A percentile compares a stretch with the other conserved stretches of the same genome.
These are phyloP conservation scores for Augochlorella aurata DNA, from an alignment of 2,888 invertebrate species.

Conservation along the genomic window DNA sequence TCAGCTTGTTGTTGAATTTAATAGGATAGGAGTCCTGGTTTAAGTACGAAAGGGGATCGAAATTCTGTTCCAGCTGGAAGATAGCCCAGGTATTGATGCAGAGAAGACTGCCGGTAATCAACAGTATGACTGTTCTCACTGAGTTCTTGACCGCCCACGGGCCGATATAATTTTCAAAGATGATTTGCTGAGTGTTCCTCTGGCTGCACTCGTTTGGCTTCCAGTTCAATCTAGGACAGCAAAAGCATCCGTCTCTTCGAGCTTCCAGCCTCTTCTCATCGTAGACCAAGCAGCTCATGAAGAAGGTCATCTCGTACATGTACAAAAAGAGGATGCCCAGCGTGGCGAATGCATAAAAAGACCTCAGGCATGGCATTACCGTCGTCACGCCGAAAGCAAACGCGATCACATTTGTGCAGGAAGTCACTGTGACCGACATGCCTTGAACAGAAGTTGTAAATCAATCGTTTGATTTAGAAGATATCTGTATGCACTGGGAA, in stretches of 20 bases:
- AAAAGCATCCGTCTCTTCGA: constrained; percentile 78
- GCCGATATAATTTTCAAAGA: constrained; percentile 80
- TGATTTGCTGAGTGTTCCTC: constrained; percentile 76
- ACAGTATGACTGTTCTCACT: constrained; percentile 78
- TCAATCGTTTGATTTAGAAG: background rate
- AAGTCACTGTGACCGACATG: constrained; percentile 83
- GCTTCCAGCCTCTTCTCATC: constrained; percentile 80
- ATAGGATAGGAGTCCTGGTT: constrained; percentile 80
- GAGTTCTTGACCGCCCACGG: constrained; percentile 78
- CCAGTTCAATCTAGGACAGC: constrained; percentile 75
- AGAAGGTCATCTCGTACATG: constrained; percentile 82
- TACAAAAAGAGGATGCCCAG: constrained; percentile 82
- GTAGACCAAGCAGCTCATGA: constrained; percentile 82
- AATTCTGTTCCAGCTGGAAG: constrained; percentile 78
- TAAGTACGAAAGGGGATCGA: constrained; percentile 80
- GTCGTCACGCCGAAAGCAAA: constrained; percentile 83
- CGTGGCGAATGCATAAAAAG: constrained; percentile 83
- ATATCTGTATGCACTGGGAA: background rate
- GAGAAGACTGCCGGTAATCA: constrained; percentile 75
- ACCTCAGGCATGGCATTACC: constrained; percentile 82
- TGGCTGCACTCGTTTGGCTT: constrained; percentile 81
- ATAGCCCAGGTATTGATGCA: constrained; percentile 78
- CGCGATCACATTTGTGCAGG: constrained; percentile 83
- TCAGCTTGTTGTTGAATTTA: constrained; percentile 76
- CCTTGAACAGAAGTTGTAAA: constrained; percentile 68